A percentile compares a stretch with the other conserved stretches of the same genome.
phyloP scores from a whole-genome alignment of 2,113 vertebrate genomes.

The Epinephelus lanceolatus region DNA sequence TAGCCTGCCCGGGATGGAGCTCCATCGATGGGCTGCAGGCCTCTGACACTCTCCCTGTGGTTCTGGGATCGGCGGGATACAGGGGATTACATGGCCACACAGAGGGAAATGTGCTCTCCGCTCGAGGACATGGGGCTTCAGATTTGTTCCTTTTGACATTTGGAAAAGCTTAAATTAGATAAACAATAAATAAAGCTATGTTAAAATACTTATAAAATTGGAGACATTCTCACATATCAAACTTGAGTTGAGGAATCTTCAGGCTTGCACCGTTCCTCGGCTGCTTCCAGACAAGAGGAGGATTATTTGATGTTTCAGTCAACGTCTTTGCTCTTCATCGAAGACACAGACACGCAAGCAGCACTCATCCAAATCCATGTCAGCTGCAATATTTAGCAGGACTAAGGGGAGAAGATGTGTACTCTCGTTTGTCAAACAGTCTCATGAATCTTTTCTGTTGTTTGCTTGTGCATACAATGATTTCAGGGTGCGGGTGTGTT shows the following conservation, averaged over 20 bases:
- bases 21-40: slow-evolving; percentile 20
- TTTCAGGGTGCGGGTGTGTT: slow-evolving; percentile 20
- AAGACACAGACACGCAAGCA: slow-evolving; percentile 10
- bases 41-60: slow-evolving; percentile 48
- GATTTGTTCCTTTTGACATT: neutral
- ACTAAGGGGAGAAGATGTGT: slow-evolving; percentile 31
- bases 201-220: neutral
- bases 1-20: slow-evolving; percentile 39
- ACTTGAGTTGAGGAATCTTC: neutral
- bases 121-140: neutral
- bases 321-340: slow-evolving; percentile 18
- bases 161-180: neutral
- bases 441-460: slow-evolving; percentile 11
- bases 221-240: neutral
- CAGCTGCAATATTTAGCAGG: slow-evolving; percentile 50
- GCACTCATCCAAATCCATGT: slow-evolving; percentile 31
- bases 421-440: slow-evolving; percentile 26
- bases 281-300: slow-evolving; percentile 3
- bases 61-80: slow-evolving; percentile 45
- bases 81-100: slow-evolving; percentile 65
- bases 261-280: neutral
- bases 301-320: slow-evolving; percentile 42
- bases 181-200: neutral
- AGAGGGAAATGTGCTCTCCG: slow-evolving; percentile 4
- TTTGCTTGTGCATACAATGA: slow-evolving; percentile 17